Evolutionary conservation across 1,140 invertebrate species (phyloP).

Genomic region (Zaprionus taronus): DNA sequence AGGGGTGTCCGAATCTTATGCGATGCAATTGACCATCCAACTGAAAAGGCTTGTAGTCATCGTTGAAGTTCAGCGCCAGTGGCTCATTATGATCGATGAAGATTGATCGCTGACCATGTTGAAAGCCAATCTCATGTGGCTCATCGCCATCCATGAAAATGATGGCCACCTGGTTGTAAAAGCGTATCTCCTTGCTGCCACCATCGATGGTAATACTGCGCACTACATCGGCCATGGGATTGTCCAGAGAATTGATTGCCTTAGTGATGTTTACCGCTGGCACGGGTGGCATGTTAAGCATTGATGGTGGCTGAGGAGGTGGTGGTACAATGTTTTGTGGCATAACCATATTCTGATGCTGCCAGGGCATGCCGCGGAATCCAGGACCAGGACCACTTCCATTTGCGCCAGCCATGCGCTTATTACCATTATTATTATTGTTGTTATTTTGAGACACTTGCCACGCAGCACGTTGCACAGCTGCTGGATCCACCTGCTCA

Average conservation of each 20-base stretch:
- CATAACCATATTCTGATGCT: constrained; percentile 66
- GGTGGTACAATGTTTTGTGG: constrained; percentile 54
- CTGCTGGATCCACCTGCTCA: constrained; percentile 67
- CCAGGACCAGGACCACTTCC: constrained; percentile 10
- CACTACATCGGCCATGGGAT: constrained; percentile 79
- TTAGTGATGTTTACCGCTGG: constrained; percentile 58
- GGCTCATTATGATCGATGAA: constrained; percentile 90
- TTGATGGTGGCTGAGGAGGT: constrained; percentile 65
- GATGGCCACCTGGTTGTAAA: constrained; percentile 93
- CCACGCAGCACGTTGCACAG: constrained; percentile 63
- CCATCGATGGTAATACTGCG: constrained; percentile 94
- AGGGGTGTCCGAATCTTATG: constrained; percentile 95
- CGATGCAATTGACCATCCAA: constrained; percentile 90
- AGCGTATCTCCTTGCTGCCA: constrained; percentile 92
- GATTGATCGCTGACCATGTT: constrained; percentile 88
- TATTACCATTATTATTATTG: constrained; percentile 36
- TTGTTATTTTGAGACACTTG: constrained; percentile 55
- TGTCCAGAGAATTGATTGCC: constrained; percentile 80
- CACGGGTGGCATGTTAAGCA: constrained; percentile 56
- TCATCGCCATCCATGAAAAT: constrained; percentile 93
- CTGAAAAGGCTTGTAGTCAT: constrained; percentile 89
- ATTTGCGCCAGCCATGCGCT: constrained; percentile 21
- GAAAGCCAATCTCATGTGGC: constrained; percentile 93
- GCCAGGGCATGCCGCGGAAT: constrained; percentile 71
- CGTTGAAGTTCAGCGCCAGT: constrained; percentile 89